Base-by-base conservation (phyloP, 2,888 invertebrate genomes). In the Tubiluchus corallicola region DNA sequence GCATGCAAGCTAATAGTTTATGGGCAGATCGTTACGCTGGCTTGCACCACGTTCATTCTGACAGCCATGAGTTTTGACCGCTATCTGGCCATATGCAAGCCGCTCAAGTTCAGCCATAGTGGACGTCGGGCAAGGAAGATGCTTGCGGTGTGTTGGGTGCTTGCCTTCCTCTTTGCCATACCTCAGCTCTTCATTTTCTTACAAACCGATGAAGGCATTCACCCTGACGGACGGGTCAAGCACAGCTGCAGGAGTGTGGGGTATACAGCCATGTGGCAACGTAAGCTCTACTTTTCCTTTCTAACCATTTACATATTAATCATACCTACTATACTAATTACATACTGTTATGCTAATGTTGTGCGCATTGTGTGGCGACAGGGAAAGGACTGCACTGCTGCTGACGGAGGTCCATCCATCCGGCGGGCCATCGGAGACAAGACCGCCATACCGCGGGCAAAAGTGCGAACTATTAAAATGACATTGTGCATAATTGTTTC, bases 391-490 rank as follows among this genome's bases (percentile, higher is more conserved):
- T 53, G 53, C 40, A 46, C 49, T 5, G 44, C 48, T 1, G 21
- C 47, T n/a, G 43, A 46, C 4, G 47, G 46, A 2, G 43, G 46
- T 4, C 47, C 48, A 4, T 45, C 52, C 21, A 50, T 51, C 16
- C 45, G 48, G 18, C 21, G 2, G 29, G 45, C 37, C 38, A 38
- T 29, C 29, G 20, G 51, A 53, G 41, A 47, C 48, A 57, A 57
- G 29, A 57, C 58, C 41, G 56, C 62, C 37, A 62, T 67, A 37
- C 60, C 64, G 2, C 50, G 62, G 19, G 65, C 66, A 21, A 66
- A 66, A 54, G 60, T 67, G 21, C 65, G 64, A 54, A 66, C 66
- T 3, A 55, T 66, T 21, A 66, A 66, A 52, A 64, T 67, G 62
- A 65, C 65, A 13, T 55, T 67, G 46, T 60, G 60, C 43, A 66